phyloP scores from a whole-genome alignment of 2,888 invertebrate genomes.

The Xestoiulus laeticollis region DNA sequence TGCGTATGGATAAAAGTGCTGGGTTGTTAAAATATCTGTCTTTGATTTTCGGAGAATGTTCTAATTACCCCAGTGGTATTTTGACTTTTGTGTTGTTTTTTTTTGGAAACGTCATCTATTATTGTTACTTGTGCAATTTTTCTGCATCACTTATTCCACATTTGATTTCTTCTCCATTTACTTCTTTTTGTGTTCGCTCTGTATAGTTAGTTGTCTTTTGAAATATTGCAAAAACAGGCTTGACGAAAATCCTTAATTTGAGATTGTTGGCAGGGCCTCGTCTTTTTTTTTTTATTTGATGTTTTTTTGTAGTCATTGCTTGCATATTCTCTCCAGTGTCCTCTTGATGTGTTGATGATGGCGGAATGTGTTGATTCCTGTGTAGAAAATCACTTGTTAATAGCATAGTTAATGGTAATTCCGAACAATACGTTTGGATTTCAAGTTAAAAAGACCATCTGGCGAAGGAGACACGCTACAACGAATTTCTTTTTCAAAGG shows the following conservation, averaged over 20 bases:
- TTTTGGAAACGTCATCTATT: neutral
- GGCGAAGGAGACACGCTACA: constrained; percentile 50
- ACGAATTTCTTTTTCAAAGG: neutral
- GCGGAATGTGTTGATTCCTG: constrained; percentile 1
- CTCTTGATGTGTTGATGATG: constrained; percentile 37
- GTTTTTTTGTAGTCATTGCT: neutral
- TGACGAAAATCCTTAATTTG: constrained; percentile 39
- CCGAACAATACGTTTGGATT: constrained; percentile 39
- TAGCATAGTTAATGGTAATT: constrained; percentile 43
- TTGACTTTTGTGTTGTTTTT: neutral
- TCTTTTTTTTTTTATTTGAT: no score
- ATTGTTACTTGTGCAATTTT: neutral
- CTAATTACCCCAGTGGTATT: neutral
- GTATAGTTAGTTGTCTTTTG: neutral
- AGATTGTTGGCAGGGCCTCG: constrained; percentile 18
- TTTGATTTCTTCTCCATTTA: neutral
- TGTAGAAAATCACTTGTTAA: constrained; percentile 23
- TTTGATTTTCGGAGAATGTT: neutral
- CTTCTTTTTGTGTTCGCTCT: neutral
- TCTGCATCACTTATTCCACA: constrained; percentile 31
- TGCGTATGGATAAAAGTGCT: no score
- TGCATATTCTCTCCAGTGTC: neutral
- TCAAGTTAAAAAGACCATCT: constrained; percentile 46
- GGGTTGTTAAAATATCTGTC: no score
- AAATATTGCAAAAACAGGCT: constrained; percentile 28